Percentiles rank a stretch among this genome's conserved stretches.
phyloP scores from a whole-genome alignment of 2,797 vertebrate genomes.

The Siniperca obscura region DNA sequence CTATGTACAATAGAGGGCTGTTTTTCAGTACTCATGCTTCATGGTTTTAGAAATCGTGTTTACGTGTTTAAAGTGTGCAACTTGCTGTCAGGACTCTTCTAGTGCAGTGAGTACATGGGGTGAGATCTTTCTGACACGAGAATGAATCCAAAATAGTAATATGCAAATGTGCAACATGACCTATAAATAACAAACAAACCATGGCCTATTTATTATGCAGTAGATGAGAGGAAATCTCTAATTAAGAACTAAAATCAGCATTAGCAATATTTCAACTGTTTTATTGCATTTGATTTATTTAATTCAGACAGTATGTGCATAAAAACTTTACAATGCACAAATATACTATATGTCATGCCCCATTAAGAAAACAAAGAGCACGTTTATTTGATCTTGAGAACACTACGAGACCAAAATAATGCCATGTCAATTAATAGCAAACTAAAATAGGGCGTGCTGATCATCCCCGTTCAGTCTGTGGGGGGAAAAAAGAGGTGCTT shows the following conservation, averaged over 20 bases:
- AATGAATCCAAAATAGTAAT: constrained; percentile 55
- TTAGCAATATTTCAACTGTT: neutral
- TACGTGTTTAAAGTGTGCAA: constrained; percentile 51
- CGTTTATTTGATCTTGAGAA: constrained; percentile 33
- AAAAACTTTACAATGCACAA: neutral
- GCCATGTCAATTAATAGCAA: constrained; percentile 46
- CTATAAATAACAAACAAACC: constrained; percentile 54
- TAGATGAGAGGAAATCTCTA: neutral
- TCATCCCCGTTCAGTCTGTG: constrained; percentile 37
- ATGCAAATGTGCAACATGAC: constrained; percentile 59
- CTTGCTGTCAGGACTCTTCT: constrained; percentile 46
- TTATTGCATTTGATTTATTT: neutral
- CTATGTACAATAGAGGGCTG: constrained; percentile 65
- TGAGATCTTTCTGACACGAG: constrained; percentile 47
- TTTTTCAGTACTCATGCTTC: constrained; percentile 57
- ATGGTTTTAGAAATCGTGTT: constrained; percentile 63
- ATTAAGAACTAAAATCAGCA: neutral
- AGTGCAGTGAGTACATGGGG: constrained; percentile 8
- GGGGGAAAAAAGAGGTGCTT: neutral
- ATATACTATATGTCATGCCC: neutral
- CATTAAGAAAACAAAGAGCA: constrained; percentile 1
- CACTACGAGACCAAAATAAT: constrained; percentile 38
- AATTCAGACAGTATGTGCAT: neutral
- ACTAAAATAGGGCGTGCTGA: constrained; percentile 45
- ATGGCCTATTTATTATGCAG: constrained; percentile 4